A percentile compares a stretch with the other conserved stretches of the same genome.
phyloP scores from a whole-genome alignment of 2,888 invertebrate species.

The Hoplodrina blanda region DNA sequence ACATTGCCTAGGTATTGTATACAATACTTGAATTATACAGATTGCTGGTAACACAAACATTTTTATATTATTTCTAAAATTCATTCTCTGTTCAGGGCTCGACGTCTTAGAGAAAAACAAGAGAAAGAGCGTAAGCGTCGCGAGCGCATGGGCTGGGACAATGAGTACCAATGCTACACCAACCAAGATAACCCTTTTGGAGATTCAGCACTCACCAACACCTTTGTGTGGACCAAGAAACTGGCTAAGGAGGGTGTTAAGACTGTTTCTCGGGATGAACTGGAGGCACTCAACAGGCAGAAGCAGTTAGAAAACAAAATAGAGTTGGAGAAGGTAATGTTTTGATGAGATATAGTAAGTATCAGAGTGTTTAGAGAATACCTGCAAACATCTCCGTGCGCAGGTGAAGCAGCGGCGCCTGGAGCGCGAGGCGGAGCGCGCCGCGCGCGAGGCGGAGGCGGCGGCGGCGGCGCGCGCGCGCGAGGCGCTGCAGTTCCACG shows the following conservation, averaged over 20 bases:
- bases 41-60: no score
- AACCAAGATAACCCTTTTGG: constrained; percentile 99
- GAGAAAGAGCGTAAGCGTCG: constrained; percentile 96
- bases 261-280: constrained; percentile 94
- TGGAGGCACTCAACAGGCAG: constrained; percentile 95
- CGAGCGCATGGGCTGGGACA: constrained; percentile 99
- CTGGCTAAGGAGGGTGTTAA: constrained; percentile 97
- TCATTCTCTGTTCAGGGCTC: constrained; percentile 73
- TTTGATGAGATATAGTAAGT: not conserved
- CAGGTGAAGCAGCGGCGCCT: constrained; percentile 96
- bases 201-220: constrained; percentile 97
- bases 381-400: no score
- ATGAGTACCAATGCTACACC: constrained; percentile 98
- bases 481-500: constrained; percentile 97
- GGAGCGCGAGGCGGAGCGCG: constrained; percentile 96
- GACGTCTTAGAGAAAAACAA: constrained; percentile 97
- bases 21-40: no score
- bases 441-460: constrained; percentile 93
- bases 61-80: not conserved
- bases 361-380: not conserved
- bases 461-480: constrained; percentile 95
- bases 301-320: constrained; percentile 97
- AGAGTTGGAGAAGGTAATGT: constrained; percentile 96
- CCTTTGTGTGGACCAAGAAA: constrained; percentile 99
- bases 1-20: no score